phyloP scores from a whole-genome alignment of 2,888 invertebrate species.

The Bruchidius siliquastri region DNA sequence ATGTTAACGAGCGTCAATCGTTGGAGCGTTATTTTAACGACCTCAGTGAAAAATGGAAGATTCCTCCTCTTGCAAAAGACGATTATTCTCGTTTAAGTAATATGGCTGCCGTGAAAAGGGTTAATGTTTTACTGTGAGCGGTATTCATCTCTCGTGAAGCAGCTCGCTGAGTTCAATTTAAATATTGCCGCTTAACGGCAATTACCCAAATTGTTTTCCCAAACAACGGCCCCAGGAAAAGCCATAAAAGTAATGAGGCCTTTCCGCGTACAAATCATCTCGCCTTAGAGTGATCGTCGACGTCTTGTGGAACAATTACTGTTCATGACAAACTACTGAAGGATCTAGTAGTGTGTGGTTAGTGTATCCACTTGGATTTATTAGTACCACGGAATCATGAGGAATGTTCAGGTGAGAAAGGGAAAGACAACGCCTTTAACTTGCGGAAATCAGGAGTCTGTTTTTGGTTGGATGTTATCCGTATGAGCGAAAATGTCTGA shows the following conservation, averaged over 20 bases:
- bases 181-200: constrained; percentile 2
- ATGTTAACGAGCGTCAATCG: background rate
- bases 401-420: too few species aligned
- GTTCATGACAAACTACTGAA: too few species aligned
- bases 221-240: background rate
- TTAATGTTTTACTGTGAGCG: background rate
- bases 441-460: too few species aligned
- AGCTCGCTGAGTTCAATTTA: background rate
- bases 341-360: too few species aligned
- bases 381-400: too few species aligned
- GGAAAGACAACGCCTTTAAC: too few species aligned
- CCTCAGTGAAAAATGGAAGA: background rate
- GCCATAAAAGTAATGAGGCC: background rate
- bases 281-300: background rate
- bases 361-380: too few species aligned
- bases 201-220: constrained; percentile 1
- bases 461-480: too few species aligned
- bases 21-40: background rate
- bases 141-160: background rate
- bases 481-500: too few species aligned
- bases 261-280: background rate
- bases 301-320: background rate
- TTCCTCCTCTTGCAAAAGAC: background rate
- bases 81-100: background rate
- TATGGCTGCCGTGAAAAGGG: background rate